A percentile compares a stretch with the other conserved stretches of the same genome.
These are phyloP conservation scores for Nymphalis urticae DNA, from an alignment of 2,888 invertebrate genomes.

Conservation along the genomic window DNA sequence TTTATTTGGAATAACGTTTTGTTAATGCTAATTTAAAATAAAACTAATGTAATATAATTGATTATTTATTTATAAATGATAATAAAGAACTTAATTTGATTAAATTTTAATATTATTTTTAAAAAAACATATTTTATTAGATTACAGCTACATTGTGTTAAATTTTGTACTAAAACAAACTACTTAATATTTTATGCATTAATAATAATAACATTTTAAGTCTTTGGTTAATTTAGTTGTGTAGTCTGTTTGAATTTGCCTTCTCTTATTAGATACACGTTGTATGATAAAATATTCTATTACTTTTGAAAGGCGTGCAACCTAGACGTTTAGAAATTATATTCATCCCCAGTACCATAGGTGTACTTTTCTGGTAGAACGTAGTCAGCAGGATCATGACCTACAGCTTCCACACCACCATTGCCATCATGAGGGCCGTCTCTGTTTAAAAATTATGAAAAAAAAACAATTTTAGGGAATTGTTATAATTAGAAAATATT, in stretches of 20 bases:
- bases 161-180: too few species aligned
- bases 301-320: too few species aligned
- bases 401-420: constrained; percentile 69
- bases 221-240: constrained; percentile 7
- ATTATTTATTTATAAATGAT: neutral
- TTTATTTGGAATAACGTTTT: too few species aligned
- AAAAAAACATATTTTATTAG: neutral
- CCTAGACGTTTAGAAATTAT: constrained; percentile 54
- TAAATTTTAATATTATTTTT: neutral
- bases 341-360: constrained; percentile 70
- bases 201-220: constrained; percentile 1
- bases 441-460: constrained; percentile 44
- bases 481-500: neutral
- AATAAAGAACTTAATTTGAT: neutral
- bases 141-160: neutral
- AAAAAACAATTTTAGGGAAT: neutral
- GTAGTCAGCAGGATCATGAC: constrained; percentile 72
- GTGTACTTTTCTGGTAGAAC: constrained; percentile 70
- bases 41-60: neutral
- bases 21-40: neutral
- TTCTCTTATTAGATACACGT: neutral
- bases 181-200: neutral
- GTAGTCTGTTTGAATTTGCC: neutral
- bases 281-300: neutral
- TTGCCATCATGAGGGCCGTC: constrained; percentile 67